These are phyloP conservation scores for Epistrophe grossulariae DNA, from an alignment of 2,888 invertebrate species.

Conservation along the genomic window DNA sequence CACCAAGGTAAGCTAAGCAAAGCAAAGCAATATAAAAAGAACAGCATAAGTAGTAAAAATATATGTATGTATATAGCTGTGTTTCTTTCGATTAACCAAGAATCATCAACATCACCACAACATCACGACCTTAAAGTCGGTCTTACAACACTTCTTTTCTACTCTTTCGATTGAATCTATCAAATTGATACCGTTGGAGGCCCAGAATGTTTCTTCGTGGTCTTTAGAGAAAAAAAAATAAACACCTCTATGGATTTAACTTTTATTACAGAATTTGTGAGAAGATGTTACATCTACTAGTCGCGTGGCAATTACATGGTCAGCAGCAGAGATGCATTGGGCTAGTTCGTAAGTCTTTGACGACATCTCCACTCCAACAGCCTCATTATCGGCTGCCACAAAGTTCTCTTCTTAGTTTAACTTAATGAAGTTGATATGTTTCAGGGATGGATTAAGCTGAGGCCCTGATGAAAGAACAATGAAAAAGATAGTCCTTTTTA, in stretches of 20 bases:
- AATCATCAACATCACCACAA: not conserved
- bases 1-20: conserved; percentile 12
- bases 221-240: conserved; percentile 7
- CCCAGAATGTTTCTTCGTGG: conserved; percentile 42
- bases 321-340: conserved; percentile 5
- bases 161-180: not conserved
- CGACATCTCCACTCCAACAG: conserved; percentile 14
- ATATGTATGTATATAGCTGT: not conserved
- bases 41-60: not conserved
- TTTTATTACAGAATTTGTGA: conserved; percentile 52
- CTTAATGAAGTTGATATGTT: not conserved
- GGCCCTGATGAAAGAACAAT: not conserved
- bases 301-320: conserved; percentile 67
- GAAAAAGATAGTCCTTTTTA: not conserved
- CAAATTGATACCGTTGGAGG: conserved; percentile 38
- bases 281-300: conserved; percentile 35
- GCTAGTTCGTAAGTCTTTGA: conserved; percentile 27
- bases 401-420: conserved; percentile 27
- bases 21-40: conserved; percentile 2
- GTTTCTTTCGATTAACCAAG: conserved; percentile 21
- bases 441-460: not conserved
- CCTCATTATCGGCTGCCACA: conserved; percentile 16
- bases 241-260: conserved; percentile 2
- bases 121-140: conserved; percentile 15
- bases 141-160: conserved; percentile 45